These are phyloP conservation scores for Erythrocercus mccallii DNA, from an alignment of 2,113 vertebrate genomes.

Conservation along the genomic window DNA sequence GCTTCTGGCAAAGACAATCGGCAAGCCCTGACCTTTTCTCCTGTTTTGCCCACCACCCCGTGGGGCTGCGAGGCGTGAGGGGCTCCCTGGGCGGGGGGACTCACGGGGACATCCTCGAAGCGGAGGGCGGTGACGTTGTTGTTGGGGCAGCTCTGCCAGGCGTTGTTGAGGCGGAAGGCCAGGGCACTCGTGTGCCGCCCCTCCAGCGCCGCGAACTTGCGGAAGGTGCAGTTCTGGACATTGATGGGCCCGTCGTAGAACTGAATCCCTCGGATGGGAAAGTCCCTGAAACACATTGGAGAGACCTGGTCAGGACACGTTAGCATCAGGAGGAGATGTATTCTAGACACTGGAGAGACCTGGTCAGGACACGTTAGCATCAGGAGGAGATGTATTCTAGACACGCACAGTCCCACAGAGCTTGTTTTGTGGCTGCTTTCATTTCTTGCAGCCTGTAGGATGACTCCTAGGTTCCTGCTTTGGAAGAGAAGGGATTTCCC, in stretches of 20 bases:
- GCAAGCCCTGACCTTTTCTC: fast-evolving
- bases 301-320: not conserved
- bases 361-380: fast-evolving
- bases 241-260: constrained; percentile 95
- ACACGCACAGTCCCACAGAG: not conserved
- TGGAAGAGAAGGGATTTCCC: constrained; percentile 13
- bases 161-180: constrained; percentile 96
- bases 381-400: not conserved
- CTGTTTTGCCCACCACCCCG: not conserved
- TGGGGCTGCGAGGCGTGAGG: not conserved
- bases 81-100: not conserved
- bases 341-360: no score
- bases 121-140: constrained; percentile 85
- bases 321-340: not conserved
- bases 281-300: constrained; percentile 75
- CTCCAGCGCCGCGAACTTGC: constrained; percentile 87
- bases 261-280: constrained; percentile 93
- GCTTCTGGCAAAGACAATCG: fast-evolving
- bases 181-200: constrained; percentile 93
- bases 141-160: constrained; percentile 98
- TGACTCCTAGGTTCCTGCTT: not conserved
- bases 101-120: constrained; percentile 92
- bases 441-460: not conserved
- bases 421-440: not conserved
- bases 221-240: constrained; percentile 93